Evolutionary conservation across 2,888 invertebrate genomes (phyloP).

Genomic region (Mactromeris polynyma): DNA sequence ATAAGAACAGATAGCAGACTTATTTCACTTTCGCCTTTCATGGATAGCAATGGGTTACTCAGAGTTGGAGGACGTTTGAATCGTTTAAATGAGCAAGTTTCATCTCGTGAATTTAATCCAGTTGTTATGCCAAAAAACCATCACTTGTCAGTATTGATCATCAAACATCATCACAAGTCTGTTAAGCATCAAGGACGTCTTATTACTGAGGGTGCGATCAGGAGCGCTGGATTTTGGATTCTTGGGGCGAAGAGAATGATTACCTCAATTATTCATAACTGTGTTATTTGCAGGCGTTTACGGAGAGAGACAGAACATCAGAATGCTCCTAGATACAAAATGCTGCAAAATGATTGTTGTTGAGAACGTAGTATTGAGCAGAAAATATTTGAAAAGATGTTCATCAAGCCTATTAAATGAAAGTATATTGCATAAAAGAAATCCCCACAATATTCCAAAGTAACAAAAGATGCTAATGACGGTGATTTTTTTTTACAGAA

Average conservation of each 20-base stretch:
- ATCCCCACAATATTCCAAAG: no score
- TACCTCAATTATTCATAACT: conserved; percentile 36
- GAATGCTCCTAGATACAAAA: no score
- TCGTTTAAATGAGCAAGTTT: no score
- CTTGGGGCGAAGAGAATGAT: conserved; percentile 50
- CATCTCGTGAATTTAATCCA: conserved; percentile 26
- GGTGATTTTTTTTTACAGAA: no score
- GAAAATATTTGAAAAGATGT: no score
- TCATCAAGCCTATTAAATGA: no score
- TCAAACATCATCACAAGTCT: conserved; percentile 41
- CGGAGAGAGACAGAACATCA: no score
- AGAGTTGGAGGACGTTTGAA: conserved; percentile 55
- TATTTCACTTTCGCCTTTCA: conserved; percentile 28
- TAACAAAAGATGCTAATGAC: no score
- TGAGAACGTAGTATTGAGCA: no score
- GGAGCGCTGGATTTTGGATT: conserved; percentile 61
- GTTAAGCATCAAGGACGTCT: conserved; percentile 66
- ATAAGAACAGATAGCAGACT: no score
- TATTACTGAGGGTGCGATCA: conserved; percentile 64
- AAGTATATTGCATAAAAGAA: no score
- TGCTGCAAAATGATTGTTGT: no score
- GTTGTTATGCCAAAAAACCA: conserved; percentile 35
- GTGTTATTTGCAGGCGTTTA: conserved; percentile 39
- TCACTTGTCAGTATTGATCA: conserved; percentile 53
- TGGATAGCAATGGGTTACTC: conserved; percentile 40